These are phyloP conservation scores for Dicranocentrus wangi DNA, from an alignment of 2,888 invertebrate species.

Conservation along the genomic window DNA sequence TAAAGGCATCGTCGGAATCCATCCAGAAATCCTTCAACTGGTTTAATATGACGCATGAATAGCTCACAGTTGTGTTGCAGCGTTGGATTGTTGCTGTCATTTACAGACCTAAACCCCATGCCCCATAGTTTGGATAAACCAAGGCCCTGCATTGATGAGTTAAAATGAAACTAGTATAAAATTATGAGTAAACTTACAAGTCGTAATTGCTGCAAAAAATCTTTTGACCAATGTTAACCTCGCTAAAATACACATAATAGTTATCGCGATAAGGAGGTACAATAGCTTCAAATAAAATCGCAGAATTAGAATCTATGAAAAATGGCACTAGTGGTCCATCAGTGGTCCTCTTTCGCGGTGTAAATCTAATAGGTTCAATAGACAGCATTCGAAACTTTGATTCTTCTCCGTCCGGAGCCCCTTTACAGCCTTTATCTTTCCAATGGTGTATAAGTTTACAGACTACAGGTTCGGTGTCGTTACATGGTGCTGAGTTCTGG, in stretches of 20 bases:
- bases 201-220: slow-evolving; percentile 54
- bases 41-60: slow-evolving; percentile 66
- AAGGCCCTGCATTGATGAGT: too few relatives aligned
- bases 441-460: slow-evolving; percentile 10
- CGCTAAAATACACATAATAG: slow-evolving; percentile 47
- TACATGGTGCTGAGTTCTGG: background rate
- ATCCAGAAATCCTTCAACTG: slow-evolving; percentile 45
- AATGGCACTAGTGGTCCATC: slow-evolving; percentile 68
- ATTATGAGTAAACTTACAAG: too few relatives aligned
- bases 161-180: too few relatives aligned
- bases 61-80: slow-evolving; percentile 53
- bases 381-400: slow-evolving; percentile 35
- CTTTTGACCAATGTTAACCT: slow-evolving; percentile 56
- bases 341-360: slow-evolving; percentile 15
- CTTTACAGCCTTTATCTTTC: slow-evolving; percentile 13
- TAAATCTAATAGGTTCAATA: slow-evolving; percentile 26
- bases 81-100: background rate
- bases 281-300: slow-evolving; percentile 60
- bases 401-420: background rate
- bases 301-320: slow-evolving; percentile 52
- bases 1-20: slow-evolving; percentile 62
- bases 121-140: too few relatives aligned
- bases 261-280: slow-evolving; percentile 37
- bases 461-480: background rate
- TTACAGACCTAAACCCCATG: background rate